Conservation (phyloP, 2,113 vertebrate genomes). For the Alaudala cheleensis region DNA sequence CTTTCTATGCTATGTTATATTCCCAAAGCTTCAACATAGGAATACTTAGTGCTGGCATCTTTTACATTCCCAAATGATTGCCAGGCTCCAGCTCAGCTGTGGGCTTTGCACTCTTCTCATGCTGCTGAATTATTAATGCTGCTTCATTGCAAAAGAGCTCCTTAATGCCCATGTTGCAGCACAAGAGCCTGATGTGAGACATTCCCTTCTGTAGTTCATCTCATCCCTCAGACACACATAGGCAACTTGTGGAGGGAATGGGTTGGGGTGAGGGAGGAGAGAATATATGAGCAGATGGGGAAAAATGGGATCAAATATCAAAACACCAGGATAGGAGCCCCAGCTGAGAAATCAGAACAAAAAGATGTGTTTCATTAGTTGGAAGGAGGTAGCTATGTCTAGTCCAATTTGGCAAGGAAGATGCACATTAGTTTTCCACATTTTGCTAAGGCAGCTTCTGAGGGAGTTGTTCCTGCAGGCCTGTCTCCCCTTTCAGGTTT, state of each 20-base stretch:
- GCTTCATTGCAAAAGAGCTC: not conserved
- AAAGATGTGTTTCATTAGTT: conserved; percentile 22
- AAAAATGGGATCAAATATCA: not conserved
- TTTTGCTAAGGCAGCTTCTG: not conserved
- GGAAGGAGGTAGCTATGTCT: not conserved
- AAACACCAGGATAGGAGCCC: not conserved
- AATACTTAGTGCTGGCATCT: not conserved
- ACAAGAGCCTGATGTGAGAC: not conserved
- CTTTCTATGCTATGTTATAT: not conserved
- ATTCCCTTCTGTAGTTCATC: not conserved
- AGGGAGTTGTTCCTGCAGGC: not conserved
- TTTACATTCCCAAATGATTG: not conserved
- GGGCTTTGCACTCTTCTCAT: not conserved
- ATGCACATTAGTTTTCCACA: not conserved
- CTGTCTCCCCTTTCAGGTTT: not conserved
- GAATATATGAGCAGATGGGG: not conserved
- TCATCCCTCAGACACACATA: not conserved
- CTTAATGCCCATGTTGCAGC: not conserved
- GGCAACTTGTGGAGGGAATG: not conserved
- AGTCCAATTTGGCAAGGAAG: not conserved
- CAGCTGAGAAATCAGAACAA: not conserved
- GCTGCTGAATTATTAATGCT: conserved; percentile 33
- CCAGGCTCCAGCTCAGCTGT: not conserved
- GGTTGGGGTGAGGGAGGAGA: not conserved
- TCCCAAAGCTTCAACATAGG: not conserved